Base-by-base conservation (phyloP, 2,888 invertebrate species). In the Acheta domesticus region DNA sequence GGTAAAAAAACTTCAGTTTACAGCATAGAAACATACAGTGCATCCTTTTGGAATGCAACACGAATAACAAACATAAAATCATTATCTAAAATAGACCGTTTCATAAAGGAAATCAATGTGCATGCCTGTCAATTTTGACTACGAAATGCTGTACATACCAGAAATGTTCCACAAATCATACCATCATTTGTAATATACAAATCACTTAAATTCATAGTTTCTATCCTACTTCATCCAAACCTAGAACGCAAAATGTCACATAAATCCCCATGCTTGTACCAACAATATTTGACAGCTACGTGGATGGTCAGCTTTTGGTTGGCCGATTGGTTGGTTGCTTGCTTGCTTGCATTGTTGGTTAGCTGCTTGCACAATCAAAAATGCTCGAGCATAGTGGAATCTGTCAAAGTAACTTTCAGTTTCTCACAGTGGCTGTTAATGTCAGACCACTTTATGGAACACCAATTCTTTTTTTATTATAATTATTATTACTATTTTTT, bases 381-480 rank as follows among this genome's bases (percentile, higher is more conserved):
- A 62, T 62, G 62, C 62, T n/a, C 8, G 62, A 62, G 62, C 62
- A 19, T 62, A 12, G 62, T 62, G 62, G 48, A 76, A 76, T 76
- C n/a, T 76, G 48, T 36, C 36, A 76, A 48, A 76, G 62, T 62
- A 62, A 62, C 62, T 62, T 62, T 62, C 62, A 62, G 62, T 62
- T 23, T 62, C 49, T 76, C 75, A 21, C 49, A 75, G 49, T 78
- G 78, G 50, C 48, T 74, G 48, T 79, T 49, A 77, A 77, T 80
- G 80, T 79, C 81, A 80, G 74, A 81, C 81, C 82, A 82, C 82
- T 82, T 82, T 82, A 82, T 82, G 82, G 82, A 82, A 79, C 81
- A 82, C 82, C 82, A 81, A 81, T 78, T 80, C 82, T 82, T 79
- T 80, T 81, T 77, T 62, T n/a, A n/a, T 62, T 62, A 4, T 62